phyloP scores from a whole-genome alignment of 2,888 invertebrate genomes.

The Villa cingulata region DNA sequence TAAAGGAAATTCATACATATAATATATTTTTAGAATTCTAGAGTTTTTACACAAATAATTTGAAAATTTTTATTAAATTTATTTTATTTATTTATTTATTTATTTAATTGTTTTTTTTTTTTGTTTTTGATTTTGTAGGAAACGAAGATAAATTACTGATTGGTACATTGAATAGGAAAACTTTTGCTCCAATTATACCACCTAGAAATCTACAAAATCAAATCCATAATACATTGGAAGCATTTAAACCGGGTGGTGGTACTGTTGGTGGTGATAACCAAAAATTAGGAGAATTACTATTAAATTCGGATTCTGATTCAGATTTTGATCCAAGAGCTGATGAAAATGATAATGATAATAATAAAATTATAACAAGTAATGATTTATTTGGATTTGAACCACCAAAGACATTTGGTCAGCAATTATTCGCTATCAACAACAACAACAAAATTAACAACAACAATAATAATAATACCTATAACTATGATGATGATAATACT shows the following conservation, averaged over 20 bases:
- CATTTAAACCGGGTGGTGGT: slow-evolving; percentile 51
- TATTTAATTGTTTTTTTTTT: neutral
- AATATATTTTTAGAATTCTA: neutral
- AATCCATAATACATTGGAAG: slow-evolving; percentile 44
- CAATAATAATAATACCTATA: slow-evolving; percentile 12
- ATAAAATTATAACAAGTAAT: slow-evolving; percentile 27
- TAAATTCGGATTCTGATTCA: slow-evolving; percentile 67
- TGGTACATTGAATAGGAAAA: slow-evolving; percentile 28
- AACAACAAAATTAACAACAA: slow-evolving; percentile 26
- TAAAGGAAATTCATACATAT: too few species aligned
- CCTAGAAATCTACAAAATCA: slow-evolving; percentile 33
- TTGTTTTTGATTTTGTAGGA: slow-evolving; percentile 11
- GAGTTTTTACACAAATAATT: slow-evolving; percentile 8
- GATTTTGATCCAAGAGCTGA: slow-evolving; percentile 83
- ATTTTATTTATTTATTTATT: neutral
- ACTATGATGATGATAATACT: slow-evolving; percentile 21
- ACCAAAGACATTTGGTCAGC: slow-evolving; percentile 33
- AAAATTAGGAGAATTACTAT: slow-evolving; percentile 59
- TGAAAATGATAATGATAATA: slow-evolving; percentile 41
- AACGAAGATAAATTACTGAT: slow-evolving; percentile 32
- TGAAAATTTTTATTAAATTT: neutral
- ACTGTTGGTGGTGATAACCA: slow-evolving; percentile 60
- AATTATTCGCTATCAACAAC: slow-evolving; percentile 37
- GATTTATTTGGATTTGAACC: slow-evolving; percentile 37
- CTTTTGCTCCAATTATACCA: slow-evolving; percentile 34